A percentile compares a stretch with the other conserved stretches of the same genome.
Conservation (phyloP, 2,797 vertebrate species). For the Glyptemys insculpta region DNA sequence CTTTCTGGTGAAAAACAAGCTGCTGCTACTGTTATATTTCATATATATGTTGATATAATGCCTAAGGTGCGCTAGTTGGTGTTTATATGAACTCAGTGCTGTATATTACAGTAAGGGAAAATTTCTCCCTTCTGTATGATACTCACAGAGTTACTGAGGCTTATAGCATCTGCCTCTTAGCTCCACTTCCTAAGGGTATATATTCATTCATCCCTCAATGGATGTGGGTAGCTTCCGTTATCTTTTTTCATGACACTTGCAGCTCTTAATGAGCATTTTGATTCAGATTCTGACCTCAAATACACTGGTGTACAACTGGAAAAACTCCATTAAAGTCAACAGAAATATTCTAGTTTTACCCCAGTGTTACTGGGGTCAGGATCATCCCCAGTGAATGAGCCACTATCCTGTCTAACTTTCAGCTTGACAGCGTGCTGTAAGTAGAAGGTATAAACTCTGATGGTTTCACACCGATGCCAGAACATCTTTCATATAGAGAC, state of each 20-base stretch:
- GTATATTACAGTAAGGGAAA: slow-evolving; percentile 58
- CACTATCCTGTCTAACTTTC: slow-evolving; percentile 32
- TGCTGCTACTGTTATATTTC: slow-evolving; percentile 60
- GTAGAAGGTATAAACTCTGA: slow-evolving; percentile 1
- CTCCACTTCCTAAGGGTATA: slow-evolving; percentile 41
- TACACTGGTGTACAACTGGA: slow-evolving; percentile 64
- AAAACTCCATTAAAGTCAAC: slow-evolving; percentile 56
- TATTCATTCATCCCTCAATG: not conserved
- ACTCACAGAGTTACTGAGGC: slow-evolving; percentile 58
- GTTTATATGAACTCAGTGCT: slow-evolving; percentile 67
- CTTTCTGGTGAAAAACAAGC: slow-evolving; percentile 62
- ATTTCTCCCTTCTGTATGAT: slow-evolving; percentile 31
- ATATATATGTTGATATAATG: slow-evolving; percentile 55
- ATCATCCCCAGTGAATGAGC: not conserved
- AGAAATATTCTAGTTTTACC: slow-evolving; percentile 63
- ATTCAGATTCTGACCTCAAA: slow-evolving; percentile 63
- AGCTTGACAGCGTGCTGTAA: not conserved
- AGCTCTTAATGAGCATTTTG: slow-evolving; percentile 65
- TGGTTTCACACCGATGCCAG: slow-evolving; percentile 11
- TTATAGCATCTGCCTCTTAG: slow-evolving; percentile 64
- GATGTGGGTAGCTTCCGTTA: slow-evolving; percentile 66
- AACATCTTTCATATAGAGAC: not conserved
- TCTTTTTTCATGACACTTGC: slow-evolving; percentile 73
- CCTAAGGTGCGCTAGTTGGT: slow-evolving; percentile 56
- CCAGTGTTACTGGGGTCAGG: slow-evolving; percentile 61